These are phyloP conservation scores for Pelobates fuscus DNA, from an alignment of 2,113 vertebrate species.

Conservation along the genomic window DNA sequence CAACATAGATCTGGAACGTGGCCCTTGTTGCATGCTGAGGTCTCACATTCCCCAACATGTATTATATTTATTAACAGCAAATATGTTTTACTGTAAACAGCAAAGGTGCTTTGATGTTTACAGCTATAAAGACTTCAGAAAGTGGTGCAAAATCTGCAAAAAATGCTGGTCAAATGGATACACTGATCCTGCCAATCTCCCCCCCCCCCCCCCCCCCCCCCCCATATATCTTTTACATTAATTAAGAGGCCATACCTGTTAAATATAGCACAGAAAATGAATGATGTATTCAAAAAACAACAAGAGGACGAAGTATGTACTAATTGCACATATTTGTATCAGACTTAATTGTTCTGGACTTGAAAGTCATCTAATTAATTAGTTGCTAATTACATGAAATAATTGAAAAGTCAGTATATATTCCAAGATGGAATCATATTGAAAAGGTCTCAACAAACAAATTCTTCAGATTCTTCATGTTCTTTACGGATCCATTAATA, in stretches of 20 bases:
- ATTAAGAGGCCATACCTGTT: constrained; percentile 10
- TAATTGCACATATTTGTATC: constrained; percentile 53
- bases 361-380: constrained; percentile 68
- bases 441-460: constrained; percentile 56
- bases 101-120: too few relatives aligned
- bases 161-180: too few relatives aligned
- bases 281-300: not conserved
- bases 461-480: constrained; percentile 57
- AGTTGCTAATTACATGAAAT: constrained; percentile 59
- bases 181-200: too few relatives aligned
- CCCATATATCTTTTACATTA: constrained; percentile 3
- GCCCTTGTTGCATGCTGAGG: too few relatives aligned
- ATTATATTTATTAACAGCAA: too few relatives aligned
- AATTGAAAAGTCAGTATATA: constrained; percentile 57
- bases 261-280: constrained; percentile 10
- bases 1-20: too few relatives aligned
- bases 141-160: too few relatives aligned
- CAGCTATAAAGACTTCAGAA: too few relatives aligned
- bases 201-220: too few relatives aligned
- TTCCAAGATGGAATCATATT: constrained; percentile 53
- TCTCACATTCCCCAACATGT: too few relatives aligned
- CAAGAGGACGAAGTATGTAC: constrained; percentile 24
- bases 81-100: too few relatives aligned
- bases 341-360: constrained; percentile 46
- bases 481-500: constrained; percentile 56